Evolutionary conservation across 30 jellyfish, hydroid and myxozoan species (phyloP), one percentile per base, ranked within the genome.

Genomic region (Nemopilema nomurai): DNA sequence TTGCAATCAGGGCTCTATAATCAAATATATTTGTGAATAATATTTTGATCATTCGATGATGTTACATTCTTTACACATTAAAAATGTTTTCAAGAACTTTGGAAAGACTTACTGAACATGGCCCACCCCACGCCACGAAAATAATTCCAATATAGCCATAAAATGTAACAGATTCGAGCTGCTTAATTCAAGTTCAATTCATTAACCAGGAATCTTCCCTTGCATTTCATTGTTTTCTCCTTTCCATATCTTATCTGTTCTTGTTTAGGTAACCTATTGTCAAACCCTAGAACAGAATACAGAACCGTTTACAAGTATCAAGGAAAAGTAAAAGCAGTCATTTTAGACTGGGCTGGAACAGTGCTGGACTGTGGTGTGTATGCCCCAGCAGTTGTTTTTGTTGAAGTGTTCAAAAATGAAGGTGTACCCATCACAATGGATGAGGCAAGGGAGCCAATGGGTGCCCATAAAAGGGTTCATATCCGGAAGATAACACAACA

Each of bases 361-460:
- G 99, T 94, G 68, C 65, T 89, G 33, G 99, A 94, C 69, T 94
- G 99, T 68, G 99, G 99, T 16, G 99, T 94, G 18, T 94, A 94
- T 69, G 97, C 99, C 33, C 99, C 99, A 4, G 99, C 99, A 18
- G 97, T 94, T 64, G 99, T 76, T 16, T 94, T 94, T 50, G 86
- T 72, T 17, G 97, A 89, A 67, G 97, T 94, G 4, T 94, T 94
- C 82, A 71, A 80, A 66, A 66, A 89, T 29, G 97, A 94, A 71
- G 99, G 99, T 9, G 99, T 94, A 0, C 99, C 99, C 21, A 89
- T 94, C 71, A 77, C 97, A 0, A 94, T 89, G 94, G 99, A 94
- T 28, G 99, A 94, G 53, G 99, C 99, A 22, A 63, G 99, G 8
- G 97, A 94, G 67, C 99, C 99, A 17, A 94, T 94, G 99, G 99